Percentiles rank a stretch among this genome's conserved stretches.
Conservation (phyloP, 2,113 vertebrate genomes). For the Lanius ludovicianus region DNA sequence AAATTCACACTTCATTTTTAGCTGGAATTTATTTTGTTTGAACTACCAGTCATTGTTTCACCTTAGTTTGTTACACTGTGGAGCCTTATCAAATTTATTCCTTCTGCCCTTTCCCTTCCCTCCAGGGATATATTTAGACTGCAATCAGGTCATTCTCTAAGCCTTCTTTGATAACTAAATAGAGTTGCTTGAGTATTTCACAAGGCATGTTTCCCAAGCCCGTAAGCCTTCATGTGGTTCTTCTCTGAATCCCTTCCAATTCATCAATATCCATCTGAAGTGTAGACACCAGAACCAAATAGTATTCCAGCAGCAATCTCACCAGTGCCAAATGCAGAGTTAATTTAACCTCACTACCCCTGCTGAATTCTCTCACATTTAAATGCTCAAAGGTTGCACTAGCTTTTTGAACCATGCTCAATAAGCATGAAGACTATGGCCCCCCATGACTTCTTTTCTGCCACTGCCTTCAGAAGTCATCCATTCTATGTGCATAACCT, state of each 20-base stretch:
- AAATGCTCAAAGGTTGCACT: neutral
- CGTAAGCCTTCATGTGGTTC: slow-evolving; percentile 20
- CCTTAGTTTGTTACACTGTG: neutral
- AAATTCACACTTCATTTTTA: neutral
- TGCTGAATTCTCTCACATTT: neutral
- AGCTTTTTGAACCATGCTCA: neutral
- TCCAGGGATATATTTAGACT: neutral
- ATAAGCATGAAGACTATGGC: neutral
- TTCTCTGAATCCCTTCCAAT: slow-evolving; percentile 50
- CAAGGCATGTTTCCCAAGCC: neutral
- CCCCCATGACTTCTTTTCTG: neutral
- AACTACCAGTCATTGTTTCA: neutral
- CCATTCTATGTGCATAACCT: neutral
- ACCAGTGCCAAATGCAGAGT: slow-evolving; percentile 10
- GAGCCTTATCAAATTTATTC: slow-evolving; percentile 7
- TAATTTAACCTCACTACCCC: slow-evolving; percentile 28
- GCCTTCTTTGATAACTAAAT: slow-evolving; percentile 24
- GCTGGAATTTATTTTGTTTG: neutral
- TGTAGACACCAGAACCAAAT: slow-evolving; percentile 14
- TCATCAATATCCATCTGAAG: slow-evolving; percentile 60
- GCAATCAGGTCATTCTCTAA: slow-evolving; percentile 16
- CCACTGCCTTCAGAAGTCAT: neutral
- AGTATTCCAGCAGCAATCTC: slow-evolving; percentile 4
- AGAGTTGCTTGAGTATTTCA: neutral
- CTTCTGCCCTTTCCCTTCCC: neutral